These are phyloP conservation scores for Danio kyathit DNA, from an alignment of 2,797 vertebrate genomes.

Conservation along the genomic window DNA sequence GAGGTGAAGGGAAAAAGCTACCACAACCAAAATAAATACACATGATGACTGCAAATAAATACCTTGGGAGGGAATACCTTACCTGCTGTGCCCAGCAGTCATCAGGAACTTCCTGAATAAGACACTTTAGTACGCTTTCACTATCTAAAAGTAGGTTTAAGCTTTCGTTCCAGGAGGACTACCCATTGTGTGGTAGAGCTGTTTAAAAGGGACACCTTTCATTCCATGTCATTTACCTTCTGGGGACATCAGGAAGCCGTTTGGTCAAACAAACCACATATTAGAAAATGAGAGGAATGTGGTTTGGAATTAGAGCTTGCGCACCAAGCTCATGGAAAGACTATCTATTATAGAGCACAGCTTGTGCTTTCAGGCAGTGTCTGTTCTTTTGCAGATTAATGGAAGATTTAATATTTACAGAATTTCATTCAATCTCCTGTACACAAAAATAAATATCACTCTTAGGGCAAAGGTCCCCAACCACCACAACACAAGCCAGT, in stretches of 20 bases:
- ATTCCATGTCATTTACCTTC: slow-evolving; percentile 35
- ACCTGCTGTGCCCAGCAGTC: slow-evolving; percentile 70
- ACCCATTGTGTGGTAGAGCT: slow-evolving; percentile 32
- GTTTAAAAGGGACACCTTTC: slow-evolving; percentile 3
- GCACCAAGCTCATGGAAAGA: slow-evolving; percentile 52
- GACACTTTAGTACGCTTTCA: slow-evolving; percentile 36
- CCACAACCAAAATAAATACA: slow-evolving; percentile 81
- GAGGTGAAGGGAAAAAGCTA: slow-evolving; percentile 66
- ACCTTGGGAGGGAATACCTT: slow-evolving; percentile 74
- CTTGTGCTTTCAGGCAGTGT: slow-evolving; percentile 35
- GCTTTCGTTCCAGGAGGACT: slow-evolving; percentile 63
- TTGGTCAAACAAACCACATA: slow-evolving; percentile 51
- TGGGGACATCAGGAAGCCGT: slow-evolving; percentile 41
- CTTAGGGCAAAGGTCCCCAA: neutral
- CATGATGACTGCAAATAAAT: slow-evolving; percentile 76
- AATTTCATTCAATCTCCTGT: neutral
- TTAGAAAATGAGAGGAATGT: slow-evolving; percentile 53
- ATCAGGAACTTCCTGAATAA: slow-evolving; percentile 71
- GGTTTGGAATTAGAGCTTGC: slow-evolving; percentile 51
- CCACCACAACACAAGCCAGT: too few relatives aligned
- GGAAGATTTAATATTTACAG: slow-evolving; percentile 46
- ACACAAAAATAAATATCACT: neutral
- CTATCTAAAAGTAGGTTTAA: slow-evolving; percentile 27
- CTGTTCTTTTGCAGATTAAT: slow-evolving; percentile 33
- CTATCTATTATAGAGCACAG: slow-evolving; percentile 27